Percentiles rank a stretch among this genome's conserved stretches.
Evolutionary conservation across 2,113 vertebrate species (phyloP).

Genomic region (Hyperoodon ampullatus): DNA sequence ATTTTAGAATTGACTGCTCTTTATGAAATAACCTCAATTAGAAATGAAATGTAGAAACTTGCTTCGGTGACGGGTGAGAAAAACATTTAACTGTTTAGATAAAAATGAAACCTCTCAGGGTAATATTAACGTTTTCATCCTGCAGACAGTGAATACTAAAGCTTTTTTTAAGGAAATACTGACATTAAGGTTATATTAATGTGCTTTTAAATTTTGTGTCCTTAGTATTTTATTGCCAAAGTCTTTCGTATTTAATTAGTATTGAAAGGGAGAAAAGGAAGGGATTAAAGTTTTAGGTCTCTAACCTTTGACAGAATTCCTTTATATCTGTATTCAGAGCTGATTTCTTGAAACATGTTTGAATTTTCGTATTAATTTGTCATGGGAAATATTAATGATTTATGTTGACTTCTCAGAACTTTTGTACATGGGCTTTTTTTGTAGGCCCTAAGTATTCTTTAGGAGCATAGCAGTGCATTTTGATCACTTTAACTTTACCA

Average conservation of each 20-base stretch:
- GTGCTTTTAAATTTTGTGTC: conserved; percentile 54
- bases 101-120: conserved; percentile 61
- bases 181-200: conserved; percentile 46
- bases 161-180: conserved; percentile 23
- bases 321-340: conserved; percentile 42
- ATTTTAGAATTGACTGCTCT: conserved; percentile 53
- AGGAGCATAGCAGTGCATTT: conserved; percentile 41
- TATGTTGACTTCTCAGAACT: conserved; percentile 59
- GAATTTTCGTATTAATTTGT: conserved; percentile 64
- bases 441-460: conserved; percentile 32
- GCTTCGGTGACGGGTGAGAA: conserved; percentile 38
- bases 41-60: conserved; percentile 60
- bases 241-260: conserved; percentile 63
- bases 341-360: conserved; percentile 63
- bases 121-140: conserved; percentile 19
- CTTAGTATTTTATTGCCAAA: conserved; percentile 47
- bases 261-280: conserved; percentile 42
- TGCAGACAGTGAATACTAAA: neutral
- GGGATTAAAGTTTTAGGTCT: conserved; percentile 60
- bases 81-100: conserved; percentile 57
- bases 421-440: conserved; percentile 32
- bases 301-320: conserved; percentile 47
- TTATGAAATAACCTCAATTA: conserved; percentile 52
- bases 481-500: conserved; percentile 33
- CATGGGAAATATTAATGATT: conserved; percentile 47